Conservation (phyloP, 2,797 vertebrate species). For the Epinephelus awoara region DNA sequence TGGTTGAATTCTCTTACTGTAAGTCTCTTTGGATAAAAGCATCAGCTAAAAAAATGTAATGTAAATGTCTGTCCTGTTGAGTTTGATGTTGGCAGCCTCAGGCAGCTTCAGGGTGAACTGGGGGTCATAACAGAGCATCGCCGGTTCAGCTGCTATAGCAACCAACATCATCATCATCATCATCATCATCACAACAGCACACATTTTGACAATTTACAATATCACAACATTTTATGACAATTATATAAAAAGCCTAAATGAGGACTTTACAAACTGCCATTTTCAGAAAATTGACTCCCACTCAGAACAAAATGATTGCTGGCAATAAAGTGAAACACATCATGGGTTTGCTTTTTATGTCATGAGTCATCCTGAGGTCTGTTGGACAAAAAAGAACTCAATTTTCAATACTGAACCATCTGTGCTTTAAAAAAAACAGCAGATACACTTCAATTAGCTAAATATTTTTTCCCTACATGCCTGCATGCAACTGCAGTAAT, state of each 20-base stretch:
- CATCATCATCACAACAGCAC: slow-evolving; percentile 3
- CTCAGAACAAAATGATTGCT: slow-evolving; percentile 42
- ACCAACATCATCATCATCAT: background rate
- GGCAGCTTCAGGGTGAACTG: background rate
- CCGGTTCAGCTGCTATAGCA: slow-evolving; percentile 27
- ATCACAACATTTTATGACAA: slow-evolving; percentile 31
- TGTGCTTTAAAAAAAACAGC: slow-evolving; percentile 33
- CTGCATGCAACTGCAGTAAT: slow-evolving; percentile 9
- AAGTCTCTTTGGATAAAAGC: no score
- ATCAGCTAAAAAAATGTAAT: no score
- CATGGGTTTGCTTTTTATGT: slow-evolving; percentile 36
- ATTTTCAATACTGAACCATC: background rate
- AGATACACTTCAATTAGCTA: slow-evolving; percentile 24
- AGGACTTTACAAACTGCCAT: slow-evolving; percentile 22
- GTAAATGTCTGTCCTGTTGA: background rate
- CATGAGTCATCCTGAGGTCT: slow-evolving; percentile 44
- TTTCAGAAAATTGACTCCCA: slow-evolving; percentile 55
- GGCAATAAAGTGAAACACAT: slow-evolving; percentile 41
- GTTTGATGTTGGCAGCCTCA: background rate
- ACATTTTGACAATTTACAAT: background rate
- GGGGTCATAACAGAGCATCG: background rate
- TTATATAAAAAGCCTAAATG: slow-evolving; percentile 61
- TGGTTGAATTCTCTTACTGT: no score
- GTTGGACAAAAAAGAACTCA: background rate
- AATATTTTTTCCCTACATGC: slow-evolving; percentile 12